Conservation (phyloP, 2,797 vertebrate genomes). For the Liasis olivaceus region DNA sequence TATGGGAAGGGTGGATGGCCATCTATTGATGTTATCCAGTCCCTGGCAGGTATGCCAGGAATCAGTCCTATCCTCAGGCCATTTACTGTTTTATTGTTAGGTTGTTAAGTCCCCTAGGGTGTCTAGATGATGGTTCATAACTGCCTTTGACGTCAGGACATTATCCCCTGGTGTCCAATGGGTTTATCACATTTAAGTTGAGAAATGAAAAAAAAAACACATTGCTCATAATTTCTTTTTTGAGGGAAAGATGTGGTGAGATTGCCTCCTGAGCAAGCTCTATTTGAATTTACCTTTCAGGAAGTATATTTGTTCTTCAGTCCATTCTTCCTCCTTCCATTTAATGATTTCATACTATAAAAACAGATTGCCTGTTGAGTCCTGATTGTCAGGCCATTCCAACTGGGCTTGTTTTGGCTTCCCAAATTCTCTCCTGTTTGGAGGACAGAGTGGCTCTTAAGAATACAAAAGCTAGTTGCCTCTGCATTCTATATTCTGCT, state of each 20-base stretch:
- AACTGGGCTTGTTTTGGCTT: background rate
- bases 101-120: too few relatives aligned
- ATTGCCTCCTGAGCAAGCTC: background rate
- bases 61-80: background rate
- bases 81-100: background rate
- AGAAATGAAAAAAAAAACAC: background rate
- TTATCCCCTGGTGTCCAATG: background rate
- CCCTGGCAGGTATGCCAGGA: background rate
- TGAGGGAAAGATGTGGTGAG: background rate
- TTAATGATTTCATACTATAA: background rate
- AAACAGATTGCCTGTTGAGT: background rate
- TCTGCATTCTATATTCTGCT: background rate
- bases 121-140: background rate
- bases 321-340: background rate
- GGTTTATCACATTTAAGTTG: background rate
- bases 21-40: background rate
- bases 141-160: background rate
- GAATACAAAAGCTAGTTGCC: background rate
- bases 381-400: background rate
- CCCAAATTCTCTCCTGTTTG: background rate
- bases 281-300: background rate
- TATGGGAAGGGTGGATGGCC: background rate
- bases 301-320: background rate
- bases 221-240: background rate
- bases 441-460: background rate